These are phyloP conservation scores for Leptodactylus fuscus DNA, from an alignment of 2,113 vertebrate species.

Conservation along the genomic window DNA sequence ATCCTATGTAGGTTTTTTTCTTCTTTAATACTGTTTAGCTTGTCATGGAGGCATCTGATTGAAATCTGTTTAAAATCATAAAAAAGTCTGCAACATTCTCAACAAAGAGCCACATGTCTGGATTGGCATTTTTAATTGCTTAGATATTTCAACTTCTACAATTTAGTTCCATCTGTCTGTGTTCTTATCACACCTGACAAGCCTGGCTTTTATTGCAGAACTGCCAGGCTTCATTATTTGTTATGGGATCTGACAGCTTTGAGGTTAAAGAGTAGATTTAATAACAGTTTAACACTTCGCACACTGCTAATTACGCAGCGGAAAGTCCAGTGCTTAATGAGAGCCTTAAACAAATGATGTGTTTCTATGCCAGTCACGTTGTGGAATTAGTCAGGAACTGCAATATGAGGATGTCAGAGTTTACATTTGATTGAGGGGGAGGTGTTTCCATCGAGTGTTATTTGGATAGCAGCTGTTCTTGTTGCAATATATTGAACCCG, in stretches of 20 bases:
- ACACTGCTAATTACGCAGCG: slow-evolving; percentile 48
- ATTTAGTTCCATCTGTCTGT: slow-evolving; percentile 48
- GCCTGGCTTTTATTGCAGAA: slow-evolving; percentile 50
- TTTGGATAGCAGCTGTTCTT: neutral
- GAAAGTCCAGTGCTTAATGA: slow-evolving; percentile 53
- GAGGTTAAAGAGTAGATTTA: slow-evolving; percentile 40
- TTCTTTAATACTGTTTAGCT: neutral
- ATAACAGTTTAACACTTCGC: slow-evolving; percentile 42
- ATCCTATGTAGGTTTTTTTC: neutral
- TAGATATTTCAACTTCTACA: slow-evolving; percentile 46
- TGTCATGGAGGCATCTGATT: slow-evolving; percentile 14
- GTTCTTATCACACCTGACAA: slow-evolving; percentile 30
- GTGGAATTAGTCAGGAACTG: rapidly evolving
- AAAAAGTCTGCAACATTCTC: neutral
- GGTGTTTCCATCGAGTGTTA: neutral
- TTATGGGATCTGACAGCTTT: slow-evolving; percentile 37
- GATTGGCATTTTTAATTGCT: slow-evolving; percentile 41
- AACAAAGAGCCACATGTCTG: slow-evolving; percentile 40
- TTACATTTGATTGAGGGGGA: neutral
- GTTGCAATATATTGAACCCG: neutral
- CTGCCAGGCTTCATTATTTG: slow-evolving; percentile 17
- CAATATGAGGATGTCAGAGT: slow-evolving; percentile 20
- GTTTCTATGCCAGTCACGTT: neutral
- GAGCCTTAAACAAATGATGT: slow-evolving; percentile 34
- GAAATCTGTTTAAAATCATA: slow-evolving; percentile 7